Percentiles rank a stretch among this genome's conserved stretches.
Evolutionary conservation across 2,888 invertebrate species (phyloP).

Genomic region (Diarsia brunnea): DNA sequence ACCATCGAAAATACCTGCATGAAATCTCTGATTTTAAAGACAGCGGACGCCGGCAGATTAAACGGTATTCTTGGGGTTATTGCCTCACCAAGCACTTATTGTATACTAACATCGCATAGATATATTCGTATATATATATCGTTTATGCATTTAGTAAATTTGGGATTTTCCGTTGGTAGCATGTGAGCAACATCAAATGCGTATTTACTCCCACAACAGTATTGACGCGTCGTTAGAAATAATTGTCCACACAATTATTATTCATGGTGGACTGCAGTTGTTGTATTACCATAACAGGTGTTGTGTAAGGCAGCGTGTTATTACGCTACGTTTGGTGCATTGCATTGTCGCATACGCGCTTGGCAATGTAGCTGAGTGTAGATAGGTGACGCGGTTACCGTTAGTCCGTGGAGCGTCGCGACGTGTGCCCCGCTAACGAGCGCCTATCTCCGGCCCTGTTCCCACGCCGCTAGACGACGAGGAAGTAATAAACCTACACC

Average conservation of each 20-base stretch:
- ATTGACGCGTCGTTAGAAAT: slow-evolving; percentile 56
- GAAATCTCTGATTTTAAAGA: slow-evolving; percentile 37
- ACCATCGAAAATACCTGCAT: slow-evolving; percentile 33
- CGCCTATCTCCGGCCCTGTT: slow-evolving; percentile 88
- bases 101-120: neutral
- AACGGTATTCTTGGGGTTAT: slow-evolving; percentile 60
- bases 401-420: slow-evolving; percentile 70
- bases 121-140: neutral
- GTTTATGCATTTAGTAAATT: neutral
- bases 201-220: slow-evolving; percentile 35
- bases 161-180: neutral
- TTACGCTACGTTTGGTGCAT: slow-evolving; percentile 64
- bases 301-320: slow-evolving; percentile 62
- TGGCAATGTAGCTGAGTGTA: slow-evolving; percentile 39
- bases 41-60: slow-evolving; percentile 27
- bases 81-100: slow-evolving; percentile 39
- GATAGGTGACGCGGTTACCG: slow-evolving; percentile 67
- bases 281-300: slow-evolving; percentile 69
- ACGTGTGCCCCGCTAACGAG: slow-evolving; percentile 86
- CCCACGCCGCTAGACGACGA: slow-evolving; percentile 84
- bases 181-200: slow-evolving; percentile 25
- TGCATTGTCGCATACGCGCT: slow-evolving; percentile 64
- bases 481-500: slow-evolving; percentile 90
- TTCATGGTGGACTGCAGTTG: slow-evolving; percentile 61
- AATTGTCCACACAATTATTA: slow-evolving; percentile 62